Evolutionary conservation across 2,888 invertebrate genomes (phyloP).

Genomic region (Trichogramma evanescens): DNA sequence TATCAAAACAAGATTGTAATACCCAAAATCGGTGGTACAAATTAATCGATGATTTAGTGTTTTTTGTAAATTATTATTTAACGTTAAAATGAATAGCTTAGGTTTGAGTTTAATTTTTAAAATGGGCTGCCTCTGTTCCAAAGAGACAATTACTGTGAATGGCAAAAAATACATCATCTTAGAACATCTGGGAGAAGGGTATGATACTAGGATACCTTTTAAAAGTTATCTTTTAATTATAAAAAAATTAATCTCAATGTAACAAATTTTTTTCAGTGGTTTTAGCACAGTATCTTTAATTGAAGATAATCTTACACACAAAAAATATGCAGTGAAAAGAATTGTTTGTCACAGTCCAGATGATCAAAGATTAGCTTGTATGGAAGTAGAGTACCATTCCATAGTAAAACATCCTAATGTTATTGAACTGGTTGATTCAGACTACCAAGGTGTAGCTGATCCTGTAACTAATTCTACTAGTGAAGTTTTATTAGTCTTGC

Average conservation of each 20-base stretch:
- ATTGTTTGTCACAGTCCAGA: conserved; percentile 73
- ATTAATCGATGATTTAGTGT: too few relatives aligned
- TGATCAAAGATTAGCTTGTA: conserved; percentile 65
- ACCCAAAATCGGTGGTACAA: too few relatives aligned
- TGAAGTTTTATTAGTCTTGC: conserved; percentile 66
- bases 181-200: conserved; percentile 73
- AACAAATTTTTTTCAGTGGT: conserved; percentile 55
- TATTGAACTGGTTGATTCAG: conserved; percentile 64
- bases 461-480: conserved; percentile 63
- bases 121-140: conserved; percentile 71
- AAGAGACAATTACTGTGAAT: conserved; percentile 65
- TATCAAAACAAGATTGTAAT: too few relatives aligned
- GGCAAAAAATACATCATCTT: conserved; percentile 62
- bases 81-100: conserved; percentile 57
- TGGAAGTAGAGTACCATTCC: conserved; percentile 69
- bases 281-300: conserved; percentile 75
- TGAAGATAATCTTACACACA: conserved; percentile 60
- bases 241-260: not conserved
- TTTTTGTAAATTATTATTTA: not conserved
- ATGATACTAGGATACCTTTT: conserved; percentile 32
- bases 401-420: conserved; percentile 67
- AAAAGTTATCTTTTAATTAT: not conserved
- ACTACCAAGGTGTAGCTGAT: conserved; percentile 59
- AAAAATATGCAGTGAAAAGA: conserved; percentile 69
- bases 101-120: conserved; percentile 63